Evolutionary conservation across 1,140 invertebrate genomes (phyloP).

Genomic region (Temnothorax longispinosus): DNA sequence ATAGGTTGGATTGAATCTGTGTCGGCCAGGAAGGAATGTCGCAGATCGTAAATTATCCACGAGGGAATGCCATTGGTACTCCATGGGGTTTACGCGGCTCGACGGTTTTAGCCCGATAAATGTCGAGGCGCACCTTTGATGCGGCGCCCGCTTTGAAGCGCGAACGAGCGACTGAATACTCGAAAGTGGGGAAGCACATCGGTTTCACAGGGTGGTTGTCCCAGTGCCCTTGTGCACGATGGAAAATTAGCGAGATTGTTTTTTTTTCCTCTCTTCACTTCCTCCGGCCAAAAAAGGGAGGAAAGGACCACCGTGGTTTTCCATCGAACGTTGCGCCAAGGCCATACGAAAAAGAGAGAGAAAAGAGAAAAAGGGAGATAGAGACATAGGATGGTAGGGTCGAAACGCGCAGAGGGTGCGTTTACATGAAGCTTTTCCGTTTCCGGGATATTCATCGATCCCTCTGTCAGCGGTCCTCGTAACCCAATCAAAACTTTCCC

Average conservation of each 20-base stretch:
- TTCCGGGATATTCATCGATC: conserved; percentile 73
- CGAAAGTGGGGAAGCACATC: conserved; percentile 61
- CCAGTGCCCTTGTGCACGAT: conserved; percentile 76
- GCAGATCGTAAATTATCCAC: conserved; percentile 50
- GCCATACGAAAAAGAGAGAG: conserved; percentile 36
- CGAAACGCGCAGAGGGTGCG: conserved; percentile 9
- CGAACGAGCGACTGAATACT: conserved; percentile 58
- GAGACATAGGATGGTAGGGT: neutral
- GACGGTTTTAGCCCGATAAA: conserved; percentile 67
- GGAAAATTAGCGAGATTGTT: conserved; percentile 78
- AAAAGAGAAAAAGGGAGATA: neutral
- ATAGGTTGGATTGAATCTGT: neutral
- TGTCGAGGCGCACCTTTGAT: conserved; percentile 66
- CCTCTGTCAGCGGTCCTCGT: conserved; percentile 69
- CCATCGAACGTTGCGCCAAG: conserved; percentile 63
- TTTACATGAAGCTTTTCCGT: conserved; percentile 74
- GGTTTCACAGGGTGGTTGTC: conserved; percentile 73
- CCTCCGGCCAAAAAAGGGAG: conserved; percentile 59
- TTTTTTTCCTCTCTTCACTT: conserved; percentile 71
- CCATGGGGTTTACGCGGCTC: conserved; percentile 54
- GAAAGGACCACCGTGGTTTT: conserved; percentile 56
- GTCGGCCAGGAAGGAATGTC: conserved; percentile 36
- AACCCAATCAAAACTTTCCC: conserved; percentile 75
- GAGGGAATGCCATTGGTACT: conserved; percentile 45
- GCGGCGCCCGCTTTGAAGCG: conserved; percentile 67